Evolutionary conservation across 2,113 vertebrate genomes (phyloP).

Genomic region (Ceyx melanurus): DNA sequence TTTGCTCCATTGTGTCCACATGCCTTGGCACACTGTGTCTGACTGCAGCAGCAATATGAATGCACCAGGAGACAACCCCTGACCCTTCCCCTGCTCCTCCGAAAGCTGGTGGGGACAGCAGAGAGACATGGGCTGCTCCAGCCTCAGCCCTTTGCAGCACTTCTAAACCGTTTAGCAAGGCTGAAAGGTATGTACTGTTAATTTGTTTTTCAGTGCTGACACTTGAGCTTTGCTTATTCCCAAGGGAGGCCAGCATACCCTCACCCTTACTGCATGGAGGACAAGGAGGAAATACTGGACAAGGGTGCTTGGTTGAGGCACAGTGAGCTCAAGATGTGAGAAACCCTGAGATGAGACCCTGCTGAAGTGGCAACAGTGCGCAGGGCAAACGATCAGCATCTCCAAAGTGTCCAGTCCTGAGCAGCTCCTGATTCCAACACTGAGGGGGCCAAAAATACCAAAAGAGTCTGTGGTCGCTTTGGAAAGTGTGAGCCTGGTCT

Average conservation of each 20-base stretch:
- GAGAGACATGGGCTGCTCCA: not conserved
- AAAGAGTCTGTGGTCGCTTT: not conserved
- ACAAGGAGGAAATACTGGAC: not conserved
- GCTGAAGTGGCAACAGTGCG: not conserved
- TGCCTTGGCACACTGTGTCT: constrained; percentile 12
- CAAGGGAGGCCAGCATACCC: not conserved
- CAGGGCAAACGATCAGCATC: rapidly evolving
- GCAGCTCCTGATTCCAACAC: not conserved
- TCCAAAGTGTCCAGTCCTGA: not conserved
- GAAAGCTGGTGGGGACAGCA: not conserved
- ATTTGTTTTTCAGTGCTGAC: constrained; percentile 3
- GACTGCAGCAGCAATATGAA: not conserved
- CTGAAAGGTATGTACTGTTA: not conserved
- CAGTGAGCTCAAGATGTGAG: not conserved
- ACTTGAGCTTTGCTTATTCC: not conserved
- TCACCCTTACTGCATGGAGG: not conserved
- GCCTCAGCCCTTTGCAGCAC: not conserved
- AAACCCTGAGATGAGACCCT: constrained; percentile 56
- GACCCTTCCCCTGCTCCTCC: not conserved
- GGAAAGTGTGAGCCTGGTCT: not conserved
- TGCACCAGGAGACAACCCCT: not conserved
- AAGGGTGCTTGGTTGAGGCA: not conserved
- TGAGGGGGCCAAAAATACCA: not conserved
- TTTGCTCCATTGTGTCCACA: not conserved
- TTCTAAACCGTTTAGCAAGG: not conserved